phyloP scores from a whole-genome alignment of 2,113 vertebrate species.

The Casuarius casuarius region DNA sequence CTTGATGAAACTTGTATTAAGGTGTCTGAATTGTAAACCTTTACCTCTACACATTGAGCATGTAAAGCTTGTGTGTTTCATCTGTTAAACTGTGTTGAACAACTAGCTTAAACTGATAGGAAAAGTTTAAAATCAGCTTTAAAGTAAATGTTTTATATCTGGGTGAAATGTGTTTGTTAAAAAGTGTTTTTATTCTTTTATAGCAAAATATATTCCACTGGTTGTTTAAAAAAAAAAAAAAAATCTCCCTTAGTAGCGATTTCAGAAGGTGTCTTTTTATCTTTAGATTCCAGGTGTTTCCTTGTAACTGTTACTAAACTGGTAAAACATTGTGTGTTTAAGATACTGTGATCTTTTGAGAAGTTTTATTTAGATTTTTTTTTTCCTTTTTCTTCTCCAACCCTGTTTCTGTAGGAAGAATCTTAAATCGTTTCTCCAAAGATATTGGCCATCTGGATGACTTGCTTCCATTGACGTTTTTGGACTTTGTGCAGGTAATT shows the following conservation, averaged over 20 bases:
- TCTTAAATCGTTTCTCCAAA: constrained; percentile 95
- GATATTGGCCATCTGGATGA: constrained; percentile 95
- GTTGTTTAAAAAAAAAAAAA: background rate
- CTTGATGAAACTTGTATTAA: background rate
- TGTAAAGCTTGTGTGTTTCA: background rate
- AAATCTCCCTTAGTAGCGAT: background rate
- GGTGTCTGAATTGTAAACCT: background rate
- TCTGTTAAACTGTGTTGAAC: background rate
- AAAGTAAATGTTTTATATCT: background rate
- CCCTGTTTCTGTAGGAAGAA: constrained; percentile 82
- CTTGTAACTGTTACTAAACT: constrained; percentile 18
- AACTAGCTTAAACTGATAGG: background rate
- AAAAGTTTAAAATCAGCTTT: background rate
- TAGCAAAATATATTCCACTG: background rate
- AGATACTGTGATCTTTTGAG: constrained; percentile 43
- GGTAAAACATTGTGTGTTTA: constrained; percentile 33
- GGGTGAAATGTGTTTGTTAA: background rate
- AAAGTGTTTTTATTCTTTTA: background rate
- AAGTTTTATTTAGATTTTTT: background rate
- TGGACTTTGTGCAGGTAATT: constrained; percentile 94
- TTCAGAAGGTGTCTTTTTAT: background rate
- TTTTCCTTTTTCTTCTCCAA: constrained; percentile 35
- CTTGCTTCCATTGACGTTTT: constrained; percentile 88
- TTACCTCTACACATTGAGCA: background rate
- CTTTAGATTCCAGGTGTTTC: constrained; percentile 13